Evolutionary conservation across 2,113 vertebrate species (phyloP), one percentile per base, ranked within the genome.

Genomic region (Meriones unguiculatus): DNA sequence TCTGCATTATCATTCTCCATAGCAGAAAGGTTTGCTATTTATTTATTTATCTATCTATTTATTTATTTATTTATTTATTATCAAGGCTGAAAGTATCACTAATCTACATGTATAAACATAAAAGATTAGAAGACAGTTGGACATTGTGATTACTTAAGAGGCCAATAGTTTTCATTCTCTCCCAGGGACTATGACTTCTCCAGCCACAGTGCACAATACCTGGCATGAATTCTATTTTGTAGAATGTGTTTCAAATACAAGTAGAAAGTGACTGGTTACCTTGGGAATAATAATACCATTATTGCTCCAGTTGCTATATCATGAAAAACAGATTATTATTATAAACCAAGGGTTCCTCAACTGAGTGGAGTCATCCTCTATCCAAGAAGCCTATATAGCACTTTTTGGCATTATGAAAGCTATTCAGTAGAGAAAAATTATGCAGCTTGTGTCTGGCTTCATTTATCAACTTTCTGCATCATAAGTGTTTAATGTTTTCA

Each of bases 321-420:
- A 30, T 30, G 7, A 84, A 10, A 8, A 6, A 41, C 24, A 65
- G 7, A 64, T 15, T 15, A 64, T 30, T 84, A 84, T 62, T 17
- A 41, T 28, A 28, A 2, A 1, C 13, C 12, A 84, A 14, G 5
- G 11, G 2, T n/a, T 82, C 24, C 22, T 28, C 7, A 30, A 14
- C 12, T 17, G 28, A 7, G 22, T 41, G 22, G 7, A 5, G 28
- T 59, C 5, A n/a, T 35, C 20, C 4, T 1, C 24, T 1, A 41
- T 7, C 6, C 81, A 62, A 41, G 14, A 41, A 30, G 8, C 24
- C 24, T 41, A 3, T 0, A 17, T 41, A 64, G 35, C 13, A 64
- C 7, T 3, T 64, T 62, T 64, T 17, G 24, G 7, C 3, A 64
- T 30, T 41, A 13, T 82, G 11, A 62, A 41, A 41, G 6, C 3